Evolutionary conservation across 1,140 invertebrate species (phyloP), one percentile per base, ranked within the genome.

Genomic region (Dinothrombium tinctorium): DNA sequence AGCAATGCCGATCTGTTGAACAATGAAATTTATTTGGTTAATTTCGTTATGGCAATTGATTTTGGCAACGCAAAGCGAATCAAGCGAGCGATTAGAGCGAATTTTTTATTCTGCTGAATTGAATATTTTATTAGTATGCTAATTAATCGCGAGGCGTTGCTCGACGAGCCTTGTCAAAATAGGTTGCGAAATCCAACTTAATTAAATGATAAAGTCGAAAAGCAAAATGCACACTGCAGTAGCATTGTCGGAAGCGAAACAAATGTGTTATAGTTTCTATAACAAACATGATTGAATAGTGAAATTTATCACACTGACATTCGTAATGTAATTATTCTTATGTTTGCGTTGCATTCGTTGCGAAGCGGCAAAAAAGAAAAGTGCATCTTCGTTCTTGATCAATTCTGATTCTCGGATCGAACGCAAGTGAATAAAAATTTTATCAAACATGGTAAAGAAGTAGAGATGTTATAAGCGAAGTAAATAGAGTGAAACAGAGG

Each of bases 1-100:
- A 48, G 37, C 2, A 50, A 26, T n/a, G 48, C 47, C 14, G 37
- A 40, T 43, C 41, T 43, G 29, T 25, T 20, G 8, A 37, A 17
- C 15, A 21, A 1, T 14, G 7, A 39, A 35, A 14, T 7, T 7
- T 8, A 28, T 28, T 28, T 8, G n/a, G n/a, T 28, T 28, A 28
- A n/a, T n/a, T 28, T 8, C 26, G n/a, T 28, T 8, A 37, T 4
- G 14, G 23, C 8, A 37, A 17, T 21, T 20, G 15, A 4, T 4
- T 21, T 7, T 11, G 23, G 20, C 14, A 37, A 33, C 17, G 8
- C 8, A 33, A 33, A 9, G 6, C 7, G 15, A 33, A 33, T 33
- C 17, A 33, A 33, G 17, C 32, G 7, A 33, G 7, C 7, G 17
- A 9, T 15, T 8, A 28, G n/a, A 8, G 7, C 17, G 7, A 8